Conservation (phyloP, 2,113 vertebrate species). For the Thinocorus orbignyianus region DNA sequence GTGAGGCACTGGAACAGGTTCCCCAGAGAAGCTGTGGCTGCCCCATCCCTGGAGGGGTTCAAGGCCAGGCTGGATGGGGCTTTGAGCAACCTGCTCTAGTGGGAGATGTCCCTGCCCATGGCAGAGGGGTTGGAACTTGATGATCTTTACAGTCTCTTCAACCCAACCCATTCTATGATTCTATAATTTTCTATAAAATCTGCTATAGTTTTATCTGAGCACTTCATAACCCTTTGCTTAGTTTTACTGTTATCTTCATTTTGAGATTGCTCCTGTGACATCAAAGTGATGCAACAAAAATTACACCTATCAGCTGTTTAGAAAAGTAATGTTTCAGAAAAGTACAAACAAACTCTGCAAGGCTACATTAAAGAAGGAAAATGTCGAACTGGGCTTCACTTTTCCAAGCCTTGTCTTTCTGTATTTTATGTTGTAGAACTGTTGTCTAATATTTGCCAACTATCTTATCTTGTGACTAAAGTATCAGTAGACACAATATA, state of each 20-base stretch:
- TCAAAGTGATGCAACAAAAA: neutral
- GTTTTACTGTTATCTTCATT: neutral
- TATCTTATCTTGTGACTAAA: neutral
- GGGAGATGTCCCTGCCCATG: too few relatives aligned
- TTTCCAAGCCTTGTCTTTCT: neutral
- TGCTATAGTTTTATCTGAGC: neutral
- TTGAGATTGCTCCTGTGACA: neutral
- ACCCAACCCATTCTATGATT: too few relatives aligned
- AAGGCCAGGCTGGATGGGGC: too few relatives aligned
- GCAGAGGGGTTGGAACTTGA: too few relatives aligned
- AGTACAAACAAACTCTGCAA: neutral
- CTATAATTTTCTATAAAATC: neutral
- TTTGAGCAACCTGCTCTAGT: too few relatives aligned
- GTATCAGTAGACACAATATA: neutral
- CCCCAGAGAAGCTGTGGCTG: too few relatives aligned
- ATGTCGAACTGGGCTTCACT: accelerated
- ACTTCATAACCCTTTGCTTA: too few relatives aligned
- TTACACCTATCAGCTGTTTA: neutral
- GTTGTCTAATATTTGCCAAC: accelerated
- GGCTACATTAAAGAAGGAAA: too few relatives aligned
- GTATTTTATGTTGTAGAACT: neutral
- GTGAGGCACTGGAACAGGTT: too few relatives aligned
- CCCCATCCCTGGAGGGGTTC: too few relatives aligned
- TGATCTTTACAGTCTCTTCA: too few relatives aligned
- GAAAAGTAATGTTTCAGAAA: neutral